These are phyloP conservation scores for Syngnathus acus DNA, from an alignment of 2,797 vertebrate genomes.

Conservation along the genomic window DNA sequence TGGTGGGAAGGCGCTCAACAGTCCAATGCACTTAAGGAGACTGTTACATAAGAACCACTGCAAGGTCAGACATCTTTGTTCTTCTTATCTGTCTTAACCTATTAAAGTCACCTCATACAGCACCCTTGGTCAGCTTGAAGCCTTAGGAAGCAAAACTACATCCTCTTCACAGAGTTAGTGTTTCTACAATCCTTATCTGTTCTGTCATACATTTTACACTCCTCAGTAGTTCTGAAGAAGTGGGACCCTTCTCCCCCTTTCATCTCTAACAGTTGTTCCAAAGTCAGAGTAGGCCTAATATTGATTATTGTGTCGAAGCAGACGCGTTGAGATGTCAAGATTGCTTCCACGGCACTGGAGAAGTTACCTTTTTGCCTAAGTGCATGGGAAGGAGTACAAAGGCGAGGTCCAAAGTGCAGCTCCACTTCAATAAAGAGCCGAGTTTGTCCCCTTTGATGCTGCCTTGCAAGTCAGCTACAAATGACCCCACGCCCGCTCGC, in stretches of 20 bases:
- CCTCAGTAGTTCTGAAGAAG: conserved; percentile 12
- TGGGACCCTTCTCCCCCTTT: conserved; percentile 8
- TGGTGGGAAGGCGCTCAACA: conserved; percentile 60
- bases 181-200: conserved; percentile 32
- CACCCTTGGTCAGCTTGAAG: conserved; percentile 29
- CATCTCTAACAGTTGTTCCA: conserved; percentile 18
- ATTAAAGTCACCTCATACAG: conserved; percentile 44
- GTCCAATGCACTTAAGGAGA: conserved; percentile 68
- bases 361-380: conserved; percentile 54
- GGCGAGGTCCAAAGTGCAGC: conserved; percentile 60
- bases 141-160: conserved; percentile 29
- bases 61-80: conserved; percentile 66
- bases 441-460: conserved; percentile 68
- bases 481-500: conserved; percentile 40
- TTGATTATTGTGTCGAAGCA: conserved; percentile 33
- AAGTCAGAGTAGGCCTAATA: conserved; percentile 8
- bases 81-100: conserved; percentile 51
- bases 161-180: conserved; percentile 16
- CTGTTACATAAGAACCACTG: conserved; percentile 66
- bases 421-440: conserved; percentile 64
- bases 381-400: conserved; percentile 55
- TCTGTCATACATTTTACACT: conserved; percentile 7
- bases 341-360: conserved; percentile 41
- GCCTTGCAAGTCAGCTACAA: conserved; percentile 60
- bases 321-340: conserved; percentile 33